A percentile compares a stretch with the other conserved stretches of the same genome.
Evolutionary conservation across 2,888 invertebrate genomes (phyloP).

Genomic region (Sylvicola fuscatus): DNA sequence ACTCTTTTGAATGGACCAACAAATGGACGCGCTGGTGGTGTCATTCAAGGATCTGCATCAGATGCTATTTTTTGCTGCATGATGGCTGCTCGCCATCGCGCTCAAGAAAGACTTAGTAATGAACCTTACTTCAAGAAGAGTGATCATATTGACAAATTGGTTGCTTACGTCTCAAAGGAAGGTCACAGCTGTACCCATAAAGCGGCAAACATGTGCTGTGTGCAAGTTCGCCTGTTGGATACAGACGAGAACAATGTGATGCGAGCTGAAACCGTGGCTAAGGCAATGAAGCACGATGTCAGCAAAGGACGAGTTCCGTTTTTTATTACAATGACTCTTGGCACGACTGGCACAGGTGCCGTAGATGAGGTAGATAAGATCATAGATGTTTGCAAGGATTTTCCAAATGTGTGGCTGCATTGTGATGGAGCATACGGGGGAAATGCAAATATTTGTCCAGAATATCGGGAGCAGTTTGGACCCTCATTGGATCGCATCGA

Average conservation of each 20-base stretch:
- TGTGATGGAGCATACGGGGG: conserved; percentile 6
- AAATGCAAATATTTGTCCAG: conserved; percentile 3
- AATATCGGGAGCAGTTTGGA: conserved; percentile 3
- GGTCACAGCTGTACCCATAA: conserved; percentile 4
- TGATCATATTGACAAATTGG: background rate
- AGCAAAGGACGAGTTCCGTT: conserved; percentile 5
- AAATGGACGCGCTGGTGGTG: conserved; percentile 51
- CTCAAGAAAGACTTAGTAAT: background rate
- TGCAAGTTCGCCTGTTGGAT: conserved; percentile 40
- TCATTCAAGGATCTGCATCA: conserved; percentile 32
- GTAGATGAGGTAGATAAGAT: conserved; percentile 5
- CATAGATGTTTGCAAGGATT: conserved; percentile 2
- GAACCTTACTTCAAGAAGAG: background rate
- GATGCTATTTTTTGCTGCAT: conserved; percentile 4
- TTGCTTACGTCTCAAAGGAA: conserved; percentile 4
- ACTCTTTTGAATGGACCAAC: conserved; percentile 46
- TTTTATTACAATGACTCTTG: conserved; percentile 3
- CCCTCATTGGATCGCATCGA: conserved; percentile 4
- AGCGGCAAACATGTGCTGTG: conserved; percentile 1
- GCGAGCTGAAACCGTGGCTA: conserved; percentile 3
- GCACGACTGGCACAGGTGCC: conserved; percentile 5
- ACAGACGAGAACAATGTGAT: conserved; percentile 36
- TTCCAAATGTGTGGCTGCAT: conserved; percentile 6
- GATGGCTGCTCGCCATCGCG: conserved; percentile 4
- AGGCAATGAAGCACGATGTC: conserved; percentile 3